These are phyloP conservation scores for Momotus momota DNA, from an alignment of 2,797 vertebrate species.

Conservation along the genomic window DNA sequence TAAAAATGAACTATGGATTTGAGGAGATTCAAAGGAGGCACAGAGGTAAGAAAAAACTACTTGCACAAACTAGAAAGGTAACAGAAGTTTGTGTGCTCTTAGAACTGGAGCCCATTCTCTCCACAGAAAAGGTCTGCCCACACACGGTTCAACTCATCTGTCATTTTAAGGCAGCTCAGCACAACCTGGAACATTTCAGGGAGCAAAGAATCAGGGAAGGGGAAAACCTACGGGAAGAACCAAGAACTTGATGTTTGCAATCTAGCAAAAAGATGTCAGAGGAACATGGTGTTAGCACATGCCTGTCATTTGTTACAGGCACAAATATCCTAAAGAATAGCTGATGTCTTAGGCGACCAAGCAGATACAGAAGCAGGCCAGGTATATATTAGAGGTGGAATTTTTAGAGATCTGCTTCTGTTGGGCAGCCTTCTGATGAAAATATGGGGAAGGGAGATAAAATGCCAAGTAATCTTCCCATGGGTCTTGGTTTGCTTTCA, in stretches of 20 bases:
- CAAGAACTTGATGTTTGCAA: not conserved
- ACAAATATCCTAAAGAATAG: not conserved
- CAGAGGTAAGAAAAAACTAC: not conserved
- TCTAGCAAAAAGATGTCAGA: not conserved
- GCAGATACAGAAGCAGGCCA: not conserved
- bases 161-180: not conserved
- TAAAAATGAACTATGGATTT: not conserved
- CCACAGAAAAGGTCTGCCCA: not conserved
- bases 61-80: not conserved
- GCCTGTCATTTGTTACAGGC: not conserved
- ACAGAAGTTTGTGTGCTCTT: not conserved
- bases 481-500: not conserved
- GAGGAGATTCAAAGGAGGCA: not conserved
- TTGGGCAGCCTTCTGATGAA: not conserved
- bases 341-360: too few species aligned
- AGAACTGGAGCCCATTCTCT: not conserved
- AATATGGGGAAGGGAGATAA: not conserved
- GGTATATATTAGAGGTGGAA: not conserved
- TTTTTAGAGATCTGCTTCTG: not conserved
- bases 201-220: not conserved
- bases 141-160: not conserved
- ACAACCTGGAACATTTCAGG: not conserved
- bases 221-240: not conserved
- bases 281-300: fast-evolving
- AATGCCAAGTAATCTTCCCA: not conserved